phyloP scores from a whole-genome alignment of 1,140 invertebrate genomes.

The Brachionus rotundiformis region DNA sequence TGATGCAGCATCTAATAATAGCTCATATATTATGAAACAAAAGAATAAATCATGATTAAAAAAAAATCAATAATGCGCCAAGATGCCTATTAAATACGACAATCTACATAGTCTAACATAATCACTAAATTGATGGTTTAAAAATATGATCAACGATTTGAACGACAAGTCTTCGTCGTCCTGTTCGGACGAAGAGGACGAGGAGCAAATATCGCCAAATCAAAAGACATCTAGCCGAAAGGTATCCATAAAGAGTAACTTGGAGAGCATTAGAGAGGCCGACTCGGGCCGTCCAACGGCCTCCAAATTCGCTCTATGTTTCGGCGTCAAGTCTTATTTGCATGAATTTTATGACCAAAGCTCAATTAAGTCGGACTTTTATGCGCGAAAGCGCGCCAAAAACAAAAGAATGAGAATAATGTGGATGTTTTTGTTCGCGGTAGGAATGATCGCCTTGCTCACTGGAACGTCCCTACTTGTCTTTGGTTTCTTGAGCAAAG shows the following conservation, averaged over 20 bases:
- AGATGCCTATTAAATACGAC: neutral
- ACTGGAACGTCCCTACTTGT: neutral
- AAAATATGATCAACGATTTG: neutral
- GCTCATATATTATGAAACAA: neutral
- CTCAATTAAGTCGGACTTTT: neutral
- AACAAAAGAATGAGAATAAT: neutral
- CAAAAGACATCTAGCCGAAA: neutral
- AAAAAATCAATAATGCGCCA: neutral
- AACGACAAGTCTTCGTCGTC: neutral
- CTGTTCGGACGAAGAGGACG: neutral
- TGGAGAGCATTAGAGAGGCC: slow-evolving; percentile 5
- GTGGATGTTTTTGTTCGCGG: neutral
- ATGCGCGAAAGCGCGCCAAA: neutral
- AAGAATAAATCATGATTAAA: neutral
- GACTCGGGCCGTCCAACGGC: neutral
- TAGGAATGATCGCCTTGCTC: neutral
- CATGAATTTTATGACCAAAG: slow-evolving; percentile 50
- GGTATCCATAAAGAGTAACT: neutral
- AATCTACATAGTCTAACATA: neutral
- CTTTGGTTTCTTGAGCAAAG: neutral
- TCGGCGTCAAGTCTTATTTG: slow-evolving; percentile 42
- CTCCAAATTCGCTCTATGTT: neutral
- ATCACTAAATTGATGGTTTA: neutral
- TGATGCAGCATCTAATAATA: no score
- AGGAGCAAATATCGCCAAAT: neutral